Evolutionary conservation across 1,140 invertebrate species (phyloP).

Genomic region (Drosophila ficusphila): DNA sequence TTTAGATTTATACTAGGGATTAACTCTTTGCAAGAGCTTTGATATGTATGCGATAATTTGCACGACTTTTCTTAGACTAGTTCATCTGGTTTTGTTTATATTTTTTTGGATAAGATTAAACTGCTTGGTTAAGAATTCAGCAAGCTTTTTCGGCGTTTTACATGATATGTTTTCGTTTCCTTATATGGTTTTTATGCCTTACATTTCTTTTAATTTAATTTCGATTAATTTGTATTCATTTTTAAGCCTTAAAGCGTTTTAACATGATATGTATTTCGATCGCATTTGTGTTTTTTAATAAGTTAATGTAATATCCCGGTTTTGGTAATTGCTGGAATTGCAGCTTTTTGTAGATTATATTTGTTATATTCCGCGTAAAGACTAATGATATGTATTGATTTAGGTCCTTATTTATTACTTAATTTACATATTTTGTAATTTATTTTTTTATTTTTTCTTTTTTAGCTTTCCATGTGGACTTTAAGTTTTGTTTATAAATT

Average conservation of each 20-base stretch:
- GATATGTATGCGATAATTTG: conserved; percentile 78
- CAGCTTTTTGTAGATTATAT: background rate
- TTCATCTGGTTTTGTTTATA: conserved; percentile 50
- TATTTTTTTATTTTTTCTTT: background rate
- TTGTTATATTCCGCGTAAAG: background rate
- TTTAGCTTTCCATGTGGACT: background rate
- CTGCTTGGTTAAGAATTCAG: conserved; percentile 15
- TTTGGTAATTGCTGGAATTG: conserved; percentile 2
- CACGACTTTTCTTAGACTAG: conserved; percentile 57
- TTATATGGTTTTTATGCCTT: background rate
- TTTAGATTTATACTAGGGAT: conserved; percentile 42
- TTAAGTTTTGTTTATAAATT: conserved; percentile 51
- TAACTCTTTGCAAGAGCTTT: conserved; percentile 72
- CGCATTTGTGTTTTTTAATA: background rate
- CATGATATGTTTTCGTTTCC: conserved; percentile 56
- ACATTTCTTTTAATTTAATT: background rate
- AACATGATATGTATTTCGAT: conserved; percentile 39
- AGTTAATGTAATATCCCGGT: background rate
- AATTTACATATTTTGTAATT: conserved; percentile 1
- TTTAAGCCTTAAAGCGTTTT: background rate
- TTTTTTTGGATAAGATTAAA: background rate
- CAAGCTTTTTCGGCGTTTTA: conserved; percentile 44
- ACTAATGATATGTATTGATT: conserved; percentile 23
- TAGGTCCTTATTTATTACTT: background rate
- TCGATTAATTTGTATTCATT: background rate